Conservation (phyloP, 2,888 invertebrate species). For the Orthosia gothica region DNA sequence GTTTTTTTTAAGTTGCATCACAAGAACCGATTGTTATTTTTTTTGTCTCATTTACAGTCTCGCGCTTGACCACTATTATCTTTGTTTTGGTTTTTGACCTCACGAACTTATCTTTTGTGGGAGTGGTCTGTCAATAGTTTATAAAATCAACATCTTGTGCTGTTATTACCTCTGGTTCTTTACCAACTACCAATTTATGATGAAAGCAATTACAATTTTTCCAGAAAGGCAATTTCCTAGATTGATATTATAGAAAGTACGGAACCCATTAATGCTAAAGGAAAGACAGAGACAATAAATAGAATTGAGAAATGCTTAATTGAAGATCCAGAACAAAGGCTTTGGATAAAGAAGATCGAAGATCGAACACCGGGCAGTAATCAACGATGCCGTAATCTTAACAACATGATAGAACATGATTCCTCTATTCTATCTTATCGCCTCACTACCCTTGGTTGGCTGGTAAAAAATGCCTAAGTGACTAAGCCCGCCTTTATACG, state of each 20-base stretch:
- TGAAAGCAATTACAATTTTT: not conserved
- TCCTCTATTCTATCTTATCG: no score
- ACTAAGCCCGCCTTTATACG: no score
- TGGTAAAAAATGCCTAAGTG: no score
- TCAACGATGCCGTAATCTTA: no score
- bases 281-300: not conserved
- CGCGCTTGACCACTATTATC: not conserved
- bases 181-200: not conserved
- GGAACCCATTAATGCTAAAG: not conserved
- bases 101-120: constrained; percentile 11
- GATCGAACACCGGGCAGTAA: no score
- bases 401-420: no score
- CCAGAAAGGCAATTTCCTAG: not conserved
- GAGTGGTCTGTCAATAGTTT: not conserved
- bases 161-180: not conserved
- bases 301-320: not conserved
- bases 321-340: no score
- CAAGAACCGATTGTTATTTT: not conserved
- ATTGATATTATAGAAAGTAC: not conserved
- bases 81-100: constrained; percentile 25
- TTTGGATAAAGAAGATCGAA: not conserved
- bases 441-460: no score
- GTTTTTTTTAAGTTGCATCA: constrained; percentile 12
- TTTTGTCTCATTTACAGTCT: no score
- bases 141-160: constrained; percentile 5